Percentiles rank a stretch among this genome's conserved stretches.
phyloP scores from a whole-genome alignment of 2,888 invertebrate genomes.

The Mamestra brassicae region DNA sequence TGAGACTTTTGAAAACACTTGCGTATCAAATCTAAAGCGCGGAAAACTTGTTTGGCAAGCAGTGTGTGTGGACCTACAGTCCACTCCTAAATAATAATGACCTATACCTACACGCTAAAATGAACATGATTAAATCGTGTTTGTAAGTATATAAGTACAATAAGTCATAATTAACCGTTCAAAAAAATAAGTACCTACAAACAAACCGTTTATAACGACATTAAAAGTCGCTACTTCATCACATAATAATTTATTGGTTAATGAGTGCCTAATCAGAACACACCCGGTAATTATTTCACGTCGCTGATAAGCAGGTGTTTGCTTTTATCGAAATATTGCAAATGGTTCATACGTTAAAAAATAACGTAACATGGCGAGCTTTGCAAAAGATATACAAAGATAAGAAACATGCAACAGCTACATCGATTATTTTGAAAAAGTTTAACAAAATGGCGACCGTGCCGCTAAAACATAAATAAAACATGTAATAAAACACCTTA shows the following conservation, averaged over 20 bases:
- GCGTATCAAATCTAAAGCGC: no score
- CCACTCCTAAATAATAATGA: no score
- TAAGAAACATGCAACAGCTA: constrained; percentile 64
- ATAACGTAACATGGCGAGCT: constrained; percentile 34
- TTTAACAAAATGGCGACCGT: constrained; percentile 53
- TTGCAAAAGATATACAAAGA: constrained; percentile 55
- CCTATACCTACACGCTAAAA: no score
- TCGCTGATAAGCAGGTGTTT: constrained; percentile 50
- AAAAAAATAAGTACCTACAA: constrained; percentile 7
- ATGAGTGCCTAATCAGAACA: constrained; percentile 53
- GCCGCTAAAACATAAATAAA: constrained; percentile 8
- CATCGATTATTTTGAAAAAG: constrained; percentile 53
- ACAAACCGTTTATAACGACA: constrained; percentile 19
- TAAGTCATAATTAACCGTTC: constrained; percentile 10
- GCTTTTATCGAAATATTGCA: constrained; percentile 46
- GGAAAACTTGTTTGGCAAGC: no score
- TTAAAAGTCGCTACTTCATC: constrained; percentile 37
- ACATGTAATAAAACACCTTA: constrained; percentile 39
- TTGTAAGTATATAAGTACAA: not conserved
- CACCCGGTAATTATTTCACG: constrained; percentile 33
- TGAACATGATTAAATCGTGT: not conserved
- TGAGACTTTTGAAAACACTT: no score
- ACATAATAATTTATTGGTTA: constrained; percentile 45
- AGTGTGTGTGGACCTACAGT: no score
- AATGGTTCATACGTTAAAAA: constrained; percentile 37